Evolutionary conservation across 2,797 vertebrate genomes (phyloP).

Genomic region (Rallus crepitans): DNA sequence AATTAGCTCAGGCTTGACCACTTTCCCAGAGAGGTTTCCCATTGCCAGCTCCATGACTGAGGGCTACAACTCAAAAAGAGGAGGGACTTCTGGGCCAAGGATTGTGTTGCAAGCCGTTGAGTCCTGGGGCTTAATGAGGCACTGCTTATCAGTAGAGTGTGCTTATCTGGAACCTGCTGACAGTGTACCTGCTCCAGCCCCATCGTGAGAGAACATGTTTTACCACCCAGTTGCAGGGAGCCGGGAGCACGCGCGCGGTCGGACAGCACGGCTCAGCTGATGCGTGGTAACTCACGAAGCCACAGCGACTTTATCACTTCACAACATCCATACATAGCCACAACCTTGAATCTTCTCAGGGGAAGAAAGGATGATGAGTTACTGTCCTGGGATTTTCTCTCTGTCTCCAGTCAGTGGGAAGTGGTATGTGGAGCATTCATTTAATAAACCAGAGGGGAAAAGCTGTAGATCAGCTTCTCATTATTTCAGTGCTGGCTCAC

Average conservation of each 20-base stretch:
- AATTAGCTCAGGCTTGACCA: neutral
- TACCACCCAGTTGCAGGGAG: slow-evolving; percentile 65
- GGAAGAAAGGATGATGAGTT: slow-evolving; percentile 70
- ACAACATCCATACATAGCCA: slow-evolving; percentile 74
- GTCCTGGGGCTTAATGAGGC: slow-evolving; percentile 61
- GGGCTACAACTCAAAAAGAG: neutral
- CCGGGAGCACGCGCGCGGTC: neutral
- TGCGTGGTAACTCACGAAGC: slow-evolving; percentile 60
- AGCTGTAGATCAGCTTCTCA: slow-evolving; percentile 71
- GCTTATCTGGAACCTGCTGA: slow-evolving; percentile 51
- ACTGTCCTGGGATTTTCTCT: slow-evolving; percentile 71
- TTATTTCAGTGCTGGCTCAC: slow-evolving; percentile 65
- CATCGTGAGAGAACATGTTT: slow-evolving; percentile 65
- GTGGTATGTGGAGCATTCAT: slow-evolving; percentile 64
- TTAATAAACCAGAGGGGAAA: slow-evolving; percentile 69
- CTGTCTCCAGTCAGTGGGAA: slow-evolving; percentile 66
- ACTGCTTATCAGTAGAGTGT: slow-evolving; percentile 40
- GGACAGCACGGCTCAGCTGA: neutral
- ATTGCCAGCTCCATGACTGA: neutral
- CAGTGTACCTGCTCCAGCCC: slow-evolving; percentile 46
- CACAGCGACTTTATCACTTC: slow-evolving; percentile 67
- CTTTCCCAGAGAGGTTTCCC: neutral
- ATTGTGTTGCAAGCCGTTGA: slow-evolving; percentile 38
- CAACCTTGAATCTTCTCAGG: slow-evolving; percentile 54
- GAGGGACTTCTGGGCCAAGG: slow-evolving; percentile 47